Evolutionary conservation across 2,797 vertebrate species (phyloP).

Genomic region (Lagorchestes hirsutus): DNA sequence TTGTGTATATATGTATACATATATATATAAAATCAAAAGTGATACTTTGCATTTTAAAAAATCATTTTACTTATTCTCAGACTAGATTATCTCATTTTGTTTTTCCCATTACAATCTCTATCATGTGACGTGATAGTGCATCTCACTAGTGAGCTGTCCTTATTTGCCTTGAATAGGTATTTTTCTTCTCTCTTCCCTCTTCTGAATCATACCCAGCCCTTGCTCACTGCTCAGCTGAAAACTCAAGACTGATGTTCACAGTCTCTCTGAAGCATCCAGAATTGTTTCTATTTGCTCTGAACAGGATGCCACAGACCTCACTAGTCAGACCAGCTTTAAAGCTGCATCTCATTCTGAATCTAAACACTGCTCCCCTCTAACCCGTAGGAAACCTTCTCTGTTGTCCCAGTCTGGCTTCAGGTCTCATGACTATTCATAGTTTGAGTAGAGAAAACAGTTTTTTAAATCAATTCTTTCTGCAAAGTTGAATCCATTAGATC

Average conservation of each 20-base stretch:
- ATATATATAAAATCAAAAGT: background rate
- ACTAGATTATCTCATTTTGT: conserved; percentile 29
- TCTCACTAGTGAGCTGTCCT: background rate
- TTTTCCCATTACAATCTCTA: conserved; percentile 32
- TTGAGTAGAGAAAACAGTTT: background rate
- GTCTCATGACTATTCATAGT: background rate
- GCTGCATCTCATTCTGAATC: conserved; percentile 31
- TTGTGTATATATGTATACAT: too few relatives aligned
- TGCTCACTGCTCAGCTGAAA: conserved; percentile 32
- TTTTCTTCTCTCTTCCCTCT: background rate
- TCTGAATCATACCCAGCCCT: background rate
- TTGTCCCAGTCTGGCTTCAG: background rate
- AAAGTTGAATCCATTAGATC: conserved; percentile 37
- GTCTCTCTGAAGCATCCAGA: conserved; percentile 9
- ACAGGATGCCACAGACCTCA: background rate
- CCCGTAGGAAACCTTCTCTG: background rate
- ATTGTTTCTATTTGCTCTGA: background rate
- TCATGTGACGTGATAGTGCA: background rate
- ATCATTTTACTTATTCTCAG: background rate
- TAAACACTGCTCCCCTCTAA: background rate
- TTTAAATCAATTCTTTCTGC: background rate
- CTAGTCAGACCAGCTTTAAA: conserved; percentile 49
- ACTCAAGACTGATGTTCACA: background rate
- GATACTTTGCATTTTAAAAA: conserved; percentile 17
- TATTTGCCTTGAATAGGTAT: background rate